Evolutionary conservation across 2,797 vertebrate genomes (phyloP), one percentile per base, ranked within the genome.

Genomic region (Numenius phaeopus): DNA sequence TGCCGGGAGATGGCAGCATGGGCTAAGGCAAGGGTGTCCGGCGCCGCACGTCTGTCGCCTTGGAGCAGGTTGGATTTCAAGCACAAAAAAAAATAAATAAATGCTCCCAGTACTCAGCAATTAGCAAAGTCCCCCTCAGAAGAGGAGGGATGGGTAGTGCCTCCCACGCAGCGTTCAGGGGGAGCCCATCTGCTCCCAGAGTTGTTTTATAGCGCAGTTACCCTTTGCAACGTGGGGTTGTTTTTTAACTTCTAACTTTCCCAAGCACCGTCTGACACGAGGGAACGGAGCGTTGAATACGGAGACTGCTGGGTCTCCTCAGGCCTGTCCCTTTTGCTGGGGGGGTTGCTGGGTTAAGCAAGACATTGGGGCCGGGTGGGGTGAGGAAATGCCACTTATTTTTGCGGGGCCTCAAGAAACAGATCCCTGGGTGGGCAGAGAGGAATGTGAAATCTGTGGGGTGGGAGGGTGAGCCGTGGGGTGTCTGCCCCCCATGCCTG

Each of bases 1-100:
- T 76, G 49, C 98, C 98, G 37, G 97, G 87, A 98, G 98, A 69
- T 98, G 98, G 98, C 97, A 98, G 98, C 96, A 94, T 94, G 91
- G 82, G 70, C 94, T 92, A 88, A 86, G 95, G 90, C 15, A 7
- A 34, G 5, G 46, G 82, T 7, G 9, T 34, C 47, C 3, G 7
- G 42, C 17, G 1, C 64, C 2, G 10, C 19, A 14, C 7, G 26
- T 10, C 75, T 54, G 52, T 6, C 2, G 5, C 10, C 34, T 49
- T 4, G 77, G 19, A 61, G 46, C 85, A 11, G 72, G 26, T 18
- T 39, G 66, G 18, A 1, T 27, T 79, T 49, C 30, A 30, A 6
- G 64, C 76, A 2, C 34, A 3, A 10, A 29, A 29, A 62, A 2
- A 34, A 58, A 12, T 30, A 54, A 54, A 54, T 54, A 46, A 30